Percentiles rank a stretch among this genome's conserved stretches.
Evolutionary conservation across 2,888 invertebrate species (phyloP).

Genomic region (Acanthosepion pharaonis): DNA sequence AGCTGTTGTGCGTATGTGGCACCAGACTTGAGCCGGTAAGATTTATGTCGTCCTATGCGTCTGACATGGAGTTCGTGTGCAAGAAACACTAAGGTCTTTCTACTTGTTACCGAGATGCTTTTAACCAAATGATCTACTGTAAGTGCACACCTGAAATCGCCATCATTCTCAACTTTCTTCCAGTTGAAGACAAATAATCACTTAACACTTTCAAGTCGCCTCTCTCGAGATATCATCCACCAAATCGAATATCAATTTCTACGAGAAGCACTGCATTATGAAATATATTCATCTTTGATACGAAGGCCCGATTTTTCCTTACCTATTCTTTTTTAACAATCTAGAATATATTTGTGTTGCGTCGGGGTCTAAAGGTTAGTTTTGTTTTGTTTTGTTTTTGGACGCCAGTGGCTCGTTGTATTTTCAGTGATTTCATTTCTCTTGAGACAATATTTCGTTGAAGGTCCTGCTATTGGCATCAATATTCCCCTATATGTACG

Average conservation of each 20-base stretch:
- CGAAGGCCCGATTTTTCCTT: background rate
- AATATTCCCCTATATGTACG: too few relatives aligned
- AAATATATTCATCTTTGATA: background rate
- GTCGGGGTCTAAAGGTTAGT: background rate
- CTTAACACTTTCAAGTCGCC: background rate
- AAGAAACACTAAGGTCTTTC: background rate
- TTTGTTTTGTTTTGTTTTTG: background rate
- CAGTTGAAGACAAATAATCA: background rate
- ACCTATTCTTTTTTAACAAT: background rate
- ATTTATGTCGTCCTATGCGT: background rate
- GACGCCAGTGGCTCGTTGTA: too few relatives aligned
- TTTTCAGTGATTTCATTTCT: too few relatives aligned
- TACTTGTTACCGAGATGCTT: background rate
- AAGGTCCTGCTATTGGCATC: too few relatives aligned
- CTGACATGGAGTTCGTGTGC: background rate
- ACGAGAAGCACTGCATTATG: background rate
- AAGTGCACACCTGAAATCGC: background rate
- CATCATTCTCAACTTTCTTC: background rate
- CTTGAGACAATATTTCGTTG: too few relatives aligned
- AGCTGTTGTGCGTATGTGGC: background rate
- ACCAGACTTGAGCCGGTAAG: background rate
- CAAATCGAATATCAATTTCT: slow-evolving; percentile 6
- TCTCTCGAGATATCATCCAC: background rate
- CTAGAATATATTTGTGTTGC: background rate
- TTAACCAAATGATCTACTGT: background rate